Conservation (phyloP, 2,888 invertebrate species). For the Agrochola lota region DNA sequence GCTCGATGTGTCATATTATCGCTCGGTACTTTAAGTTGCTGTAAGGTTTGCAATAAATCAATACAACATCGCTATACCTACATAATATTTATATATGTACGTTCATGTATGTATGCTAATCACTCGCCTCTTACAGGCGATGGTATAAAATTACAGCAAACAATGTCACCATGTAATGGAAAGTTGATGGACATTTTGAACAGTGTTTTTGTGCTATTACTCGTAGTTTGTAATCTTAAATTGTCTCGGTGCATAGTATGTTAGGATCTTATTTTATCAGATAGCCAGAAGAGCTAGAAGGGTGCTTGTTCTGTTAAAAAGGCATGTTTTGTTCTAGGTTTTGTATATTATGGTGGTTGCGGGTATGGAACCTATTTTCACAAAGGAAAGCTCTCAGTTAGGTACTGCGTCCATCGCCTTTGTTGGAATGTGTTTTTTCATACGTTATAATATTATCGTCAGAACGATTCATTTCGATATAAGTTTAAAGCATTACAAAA, state of each 20-base stretch:
- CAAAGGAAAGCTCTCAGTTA: too few relatives aligned
- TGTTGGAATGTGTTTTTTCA: neutral
- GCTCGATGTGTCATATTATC: neutral
- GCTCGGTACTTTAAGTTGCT: neutral
- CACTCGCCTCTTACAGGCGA: slow-evolving; percentile 61
- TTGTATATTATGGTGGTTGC: neutral
- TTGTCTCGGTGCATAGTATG: neutral
- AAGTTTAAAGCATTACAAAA: neutral
- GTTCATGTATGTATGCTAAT: slow-evolving; percentile 58
- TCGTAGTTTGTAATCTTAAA: neutral
- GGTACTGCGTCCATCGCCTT: neutral
- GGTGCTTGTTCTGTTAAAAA: neutral
- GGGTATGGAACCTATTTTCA: neutral
- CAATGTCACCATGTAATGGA: slow-evolving; percentile 46
- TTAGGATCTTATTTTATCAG: neutral
- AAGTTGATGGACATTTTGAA: slow-evolving; percentile 28
- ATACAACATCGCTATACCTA: slow-evolving; percentile 38
- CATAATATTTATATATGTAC: neutral
- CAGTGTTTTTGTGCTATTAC: neutral
- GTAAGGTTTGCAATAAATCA: slow-evolving; percentile 57
- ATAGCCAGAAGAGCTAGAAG: neutral
- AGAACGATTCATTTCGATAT: neutral
- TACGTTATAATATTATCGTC: neutral
- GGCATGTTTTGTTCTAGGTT: neutral
- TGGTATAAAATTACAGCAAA: slow-evolving; percentile 70